Base-by-base conservation (phyloP, 2,113 vertebrate genomes). In the Myodes glareolus region DNA sequence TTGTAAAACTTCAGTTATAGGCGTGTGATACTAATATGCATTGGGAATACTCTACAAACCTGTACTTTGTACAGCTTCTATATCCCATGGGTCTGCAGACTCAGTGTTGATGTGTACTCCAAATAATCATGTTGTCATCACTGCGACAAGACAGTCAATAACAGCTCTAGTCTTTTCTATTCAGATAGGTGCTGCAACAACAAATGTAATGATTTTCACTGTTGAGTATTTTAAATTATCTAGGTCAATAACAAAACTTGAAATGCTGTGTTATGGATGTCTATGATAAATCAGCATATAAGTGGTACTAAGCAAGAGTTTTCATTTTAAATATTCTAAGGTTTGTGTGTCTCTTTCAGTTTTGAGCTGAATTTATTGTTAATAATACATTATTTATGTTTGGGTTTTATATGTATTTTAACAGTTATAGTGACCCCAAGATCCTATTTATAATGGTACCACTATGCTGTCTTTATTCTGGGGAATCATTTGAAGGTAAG, bases 151-250 rank as follows among this genome's bases (percentile, higher is more conserved):
- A 58, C 25, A 73, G 58, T 45, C 50, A 42, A 52, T 72, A 76
- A 27, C 8, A n/a, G 42, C 2, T 1, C 52, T 85, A 16, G n/a
- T 19, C 80, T 7, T 70, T 47, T 63, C 7, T 72, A 21, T 45
- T 84, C 58, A 47, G 6, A 36, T 36, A 82, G 47, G 52, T 42
- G 78, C 2, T 68, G 16, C n/a, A 55, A 9, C 27, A 45, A 21
- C 3, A 65, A 17, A 88, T 68, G 70, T 31, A 84, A 81, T 33
- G 25, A 42, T 16, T 7, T 5, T 21, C 47, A 3, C 33, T 23
- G 3, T n/a, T 89, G n/a, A 88, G 10, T 67, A 52, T 67, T 87
- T 96, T 96, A 36, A 88, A 23, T 89, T 61, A 85, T 47, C 36
- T 72, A 67, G 3, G 33, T 77, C 14, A 50, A 65, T 9, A 61